Conservation (phyloP, 2,888 invertebrate species). For the Melipona beecheii region DNA sequence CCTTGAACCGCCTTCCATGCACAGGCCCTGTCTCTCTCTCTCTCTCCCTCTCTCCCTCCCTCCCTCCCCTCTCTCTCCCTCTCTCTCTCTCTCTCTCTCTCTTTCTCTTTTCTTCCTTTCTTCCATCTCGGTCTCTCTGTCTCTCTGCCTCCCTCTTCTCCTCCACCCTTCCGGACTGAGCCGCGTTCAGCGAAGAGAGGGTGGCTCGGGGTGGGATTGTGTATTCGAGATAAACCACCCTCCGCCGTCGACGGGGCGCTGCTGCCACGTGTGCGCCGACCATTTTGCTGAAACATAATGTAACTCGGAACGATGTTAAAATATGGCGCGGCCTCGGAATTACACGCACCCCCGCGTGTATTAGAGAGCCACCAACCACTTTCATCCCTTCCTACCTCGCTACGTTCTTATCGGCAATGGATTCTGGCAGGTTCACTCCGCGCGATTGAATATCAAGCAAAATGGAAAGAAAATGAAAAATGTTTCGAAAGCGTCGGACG, state of each 20-base stretch:
- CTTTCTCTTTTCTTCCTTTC: background rate
- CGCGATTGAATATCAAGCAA: conserved; percentile 67
- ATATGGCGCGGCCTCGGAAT: conserved; percentile 78
- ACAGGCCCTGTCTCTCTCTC: background rate
- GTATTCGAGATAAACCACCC: conserved; percentile 82
- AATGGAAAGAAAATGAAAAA: conserved; percentile 50
- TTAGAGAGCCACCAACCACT: conserved; percentile 64
- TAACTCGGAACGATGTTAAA: conserved; percentile 80
- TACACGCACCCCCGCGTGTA: conserved; percentile 73
- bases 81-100: conserved; percentile 6
- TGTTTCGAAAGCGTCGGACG: conserved; percentile 3
- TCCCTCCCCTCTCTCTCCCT: background rate
- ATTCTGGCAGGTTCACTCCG: conserved; percentile 67
- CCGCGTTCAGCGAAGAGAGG: conserved; percentile 45
- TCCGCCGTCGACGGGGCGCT: conserved; percentile 70
- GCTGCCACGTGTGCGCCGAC: conserved; percentile 82
- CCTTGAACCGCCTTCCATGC: conserved; percentile 51
- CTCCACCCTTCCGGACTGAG: conserved; percentile 28
- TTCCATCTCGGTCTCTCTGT: background rate
- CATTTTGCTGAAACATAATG: conserved; percentile 82
- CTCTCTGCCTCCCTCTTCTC: background rate
- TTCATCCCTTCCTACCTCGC: conserved; percentile 31
- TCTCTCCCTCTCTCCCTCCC: background rate
- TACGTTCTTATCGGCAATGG: conserved; percentile 61
- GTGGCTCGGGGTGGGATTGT: conserved; percentile 76